Evolutionary conservation across 2,888 invertebrate genomes (phyloP), one percentile per base, ranked within the genome.

Genomic region (Leucophenga montana): DNA sequence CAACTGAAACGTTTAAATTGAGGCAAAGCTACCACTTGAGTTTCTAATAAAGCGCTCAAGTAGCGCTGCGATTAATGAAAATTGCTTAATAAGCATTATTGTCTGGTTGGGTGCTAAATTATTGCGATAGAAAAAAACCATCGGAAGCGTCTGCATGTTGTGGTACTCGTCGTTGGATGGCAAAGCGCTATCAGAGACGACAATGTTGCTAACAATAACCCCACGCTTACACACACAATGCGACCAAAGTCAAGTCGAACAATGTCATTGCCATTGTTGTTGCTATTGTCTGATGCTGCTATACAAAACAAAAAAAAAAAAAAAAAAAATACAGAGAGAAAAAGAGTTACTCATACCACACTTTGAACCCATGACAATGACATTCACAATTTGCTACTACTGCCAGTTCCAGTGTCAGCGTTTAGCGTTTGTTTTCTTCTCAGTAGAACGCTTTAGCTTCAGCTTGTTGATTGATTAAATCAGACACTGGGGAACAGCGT

Each of bases 71-170:
- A 82, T 84, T 84, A 84, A 84, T 82, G 83, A 78, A 82, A 82
- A 82, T 82, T 79, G 84, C 84, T 82, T 82, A 82, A 82, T 82
- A 82, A 83, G 84, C 84, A 80, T 81, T 84, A 82, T 82, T 81
- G 79, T 79, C 84, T 31, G 39, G 16, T n/a, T n/a, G 9, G 33
- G 39, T 39, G 33, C 61, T 82, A 78, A 82, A 79, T 81, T 82
- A 81, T 81, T 78, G 20, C 6, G 18, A 54, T 18, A 18, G 18
- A 54, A 54, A 18, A 54, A 54, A 54, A 3, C 11, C 1, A 53
- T 22, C 18, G 22, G 31, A 44, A 16, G 44, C 13, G 33, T 20
- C 20, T n/a, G 64, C 53, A 50, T 50, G 65, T 50, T 54, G 14
- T 61, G 1, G 44, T 72, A 27, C n/a, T n/a, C n/a, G n/a, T n/a